Percentiles rank a stretch among this genome's conserved stretches.
Evolutionary conservation across 1,140 invertebrate genomes (phyloP).

Genomic region (Neodiprion lecontei): DNA sequence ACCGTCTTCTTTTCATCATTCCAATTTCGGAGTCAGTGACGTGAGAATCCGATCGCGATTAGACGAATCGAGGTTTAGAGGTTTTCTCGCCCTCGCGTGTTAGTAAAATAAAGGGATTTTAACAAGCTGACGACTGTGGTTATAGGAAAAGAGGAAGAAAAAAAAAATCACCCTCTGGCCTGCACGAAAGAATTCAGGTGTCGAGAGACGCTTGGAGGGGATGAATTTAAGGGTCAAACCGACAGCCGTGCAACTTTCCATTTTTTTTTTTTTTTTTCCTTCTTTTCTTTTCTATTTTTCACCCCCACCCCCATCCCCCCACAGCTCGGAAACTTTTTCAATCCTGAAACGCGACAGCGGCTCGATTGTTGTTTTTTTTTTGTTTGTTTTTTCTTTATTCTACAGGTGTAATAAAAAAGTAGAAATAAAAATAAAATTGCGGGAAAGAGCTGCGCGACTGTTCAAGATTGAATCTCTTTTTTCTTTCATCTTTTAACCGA

Average conservation of each 20-base stretch:
- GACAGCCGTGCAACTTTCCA: background rate
- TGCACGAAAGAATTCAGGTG: background rate
- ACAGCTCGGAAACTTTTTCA: background rate
- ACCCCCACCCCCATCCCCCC: background rate
- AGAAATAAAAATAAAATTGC: conserved; percentile 13
- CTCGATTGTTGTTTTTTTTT: background rate
- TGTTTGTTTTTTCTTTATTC: conserved; percentile 8
- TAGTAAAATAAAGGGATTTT: no score
- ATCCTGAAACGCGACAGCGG: no score
- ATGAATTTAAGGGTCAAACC: conserved; percentile 1
- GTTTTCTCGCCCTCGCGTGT: no score
- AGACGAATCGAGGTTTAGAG: no score
- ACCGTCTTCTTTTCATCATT: no score
- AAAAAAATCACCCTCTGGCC: conserved; percentile 1
- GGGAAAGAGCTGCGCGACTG: conserved; percentile 24
- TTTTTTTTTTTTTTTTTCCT: conserved; percentile 13
- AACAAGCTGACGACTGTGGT: no score
- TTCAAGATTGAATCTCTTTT: conserved; percentile 18
- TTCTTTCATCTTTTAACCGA: no score
- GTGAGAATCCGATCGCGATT: no score
- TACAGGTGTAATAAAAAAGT: conserved; percentile 15
- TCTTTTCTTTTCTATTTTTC: conserved; percentile 6
- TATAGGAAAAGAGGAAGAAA: background rate
- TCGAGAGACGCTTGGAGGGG: conserved; percentile 9
- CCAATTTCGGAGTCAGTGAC: no score